These are phyloP conservation scores for Oscheius myriophilus DNA, from an alignment of 2,888 invertebrate species.

Conservation along the genomic window DNA sequence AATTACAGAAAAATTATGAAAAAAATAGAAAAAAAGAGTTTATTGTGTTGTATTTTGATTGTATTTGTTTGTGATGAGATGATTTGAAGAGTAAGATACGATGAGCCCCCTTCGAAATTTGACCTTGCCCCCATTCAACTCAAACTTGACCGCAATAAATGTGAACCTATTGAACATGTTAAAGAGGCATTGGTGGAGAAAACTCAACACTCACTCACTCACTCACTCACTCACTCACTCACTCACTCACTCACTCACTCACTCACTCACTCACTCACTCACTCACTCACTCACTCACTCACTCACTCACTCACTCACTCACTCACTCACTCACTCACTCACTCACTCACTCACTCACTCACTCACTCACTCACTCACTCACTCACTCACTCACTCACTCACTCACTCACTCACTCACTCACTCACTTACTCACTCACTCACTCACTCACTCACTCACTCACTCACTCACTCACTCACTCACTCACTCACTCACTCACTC, in stretches of 20 bases:
- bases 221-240: no score
- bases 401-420: background rate
- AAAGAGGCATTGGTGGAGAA: background rate
- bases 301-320: background rate
- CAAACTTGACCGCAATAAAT: no score
- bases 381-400: background rate
- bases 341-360: background rate
- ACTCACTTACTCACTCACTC: background rate
- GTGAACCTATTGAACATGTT: no score
- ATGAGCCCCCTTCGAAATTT: no score
- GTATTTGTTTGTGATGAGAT: no score
- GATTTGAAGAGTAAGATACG: no score
- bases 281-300: background rate
- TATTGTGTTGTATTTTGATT: no score
- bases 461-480: no score
- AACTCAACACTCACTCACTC: constrained; percentile 61
- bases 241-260: no score
- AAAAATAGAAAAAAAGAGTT: background rate
- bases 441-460: constrained; percentile 46
- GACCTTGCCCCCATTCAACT: no score
- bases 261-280: background rate
- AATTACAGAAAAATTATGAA: no score
- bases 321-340: background rate
- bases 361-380: background rate
- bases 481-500: no score